These are phyloP conservation scores for Crax fasciolata DNA, from an alignment of 2,797 vertebrate species.

Conservation along the genomic window DNA sequence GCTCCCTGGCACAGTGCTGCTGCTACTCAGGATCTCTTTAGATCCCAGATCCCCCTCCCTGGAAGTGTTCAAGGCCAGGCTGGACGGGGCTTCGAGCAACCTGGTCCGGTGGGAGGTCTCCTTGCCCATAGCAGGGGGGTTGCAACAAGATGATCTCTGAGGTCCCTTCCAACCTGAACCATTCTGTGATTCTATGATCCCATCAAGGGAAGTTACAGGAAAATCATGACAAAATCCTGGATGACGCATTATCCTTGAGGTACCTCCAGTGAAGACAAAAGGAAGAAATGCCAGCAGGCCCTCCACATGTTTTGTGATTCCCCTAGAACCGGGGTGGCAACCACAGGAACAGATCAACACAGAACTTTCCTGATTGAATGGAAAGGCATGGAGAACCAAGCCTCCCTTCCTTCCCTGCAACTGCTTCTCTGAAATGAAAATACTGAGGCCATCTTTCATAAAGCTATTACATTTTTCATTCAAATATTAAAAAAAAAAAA, in stretches of 20 bases:
- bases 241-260: neutral
- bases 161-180: too few species aligned
- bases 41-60: too few species aligned
- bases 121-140: too few species aligned
- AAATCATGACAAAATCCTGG: rapidly evolving
- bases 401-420: neutral
- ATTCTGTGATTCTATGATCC: neutral
- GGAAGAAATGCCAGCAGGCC: neutral
- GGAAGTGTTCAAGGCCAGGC: too few species aligned
- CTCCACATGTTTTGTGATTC: neutral
- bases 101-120: too few species aligned
- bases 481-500: neutral
- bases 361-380: neutral
- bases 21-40: too few species aligned
- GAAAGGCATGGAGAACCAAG: neutral
- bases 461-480: neutral
- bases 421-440: neutral
- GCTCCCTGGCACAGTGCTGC: neutral
- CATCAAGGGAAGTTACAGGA: neutral
- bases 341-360: rapidly evolving
- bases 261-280: neutral
- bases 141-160: too few species aligned
- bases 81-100: too few species aligned
- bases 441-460: neutral
- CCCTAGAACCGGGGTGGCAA: neutral